Percentiles rank a stretch among this genome's conserved stretches.
Evolutionary conservation across 92 coral and sea anemone species (phyloP).

Genomic region (Metridium senile): DNA sequence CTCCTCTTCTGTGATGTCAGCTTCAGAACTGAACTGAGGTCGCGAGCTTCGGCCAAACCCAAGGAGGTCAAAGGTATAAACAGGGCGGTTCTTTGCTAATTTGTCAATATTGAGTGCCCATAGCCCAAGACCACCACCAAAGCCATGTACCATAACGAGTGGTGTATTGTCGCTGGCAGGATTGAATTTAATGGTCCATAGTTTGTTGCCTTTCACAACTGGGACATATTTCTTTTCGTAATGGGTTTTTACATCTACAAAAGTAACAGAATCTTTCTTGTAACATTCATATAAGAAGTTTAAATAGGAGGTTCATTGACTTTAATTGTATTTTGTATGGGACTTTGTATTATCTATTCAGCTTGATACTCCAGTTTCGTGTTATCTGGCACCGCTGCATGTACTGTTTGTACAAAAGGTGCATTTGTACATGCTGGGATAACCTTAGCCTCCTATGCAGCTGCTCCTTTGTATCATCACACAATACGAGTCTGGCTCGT

Average conservation of each 20-base stretch:
- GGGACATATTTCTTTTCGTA: constrained; percentile 72
- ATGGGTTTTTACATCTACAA: constrained; percentile 66
- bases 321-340: no score
- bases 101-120: constrained; percentile 89
- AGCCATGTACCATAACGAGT: constrained; percentile 90
- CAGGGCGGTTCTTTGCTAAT: constrained; percentile 73
- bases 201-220: constrained; percentile 44
- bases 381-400: no score
- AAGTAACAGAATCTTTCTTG: no score
- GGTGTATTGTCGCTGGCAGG: constrained; percentile 69
- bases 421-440: no score
- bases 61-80: constrained; percentile 82
- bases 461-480: no score
- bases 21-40: constrained; percentile 67
- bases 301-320: no score
- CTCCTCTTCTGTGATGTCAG: constrained; percentile 72
- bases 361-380: no score
- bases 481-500: no score
- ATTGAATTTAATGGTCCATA: constrained; percentile 89
- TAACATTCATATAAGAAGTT: no score
- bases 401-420: no score
- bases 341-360: no score
- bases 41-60: constrained; percentile 98
- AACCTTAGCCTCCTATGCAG: no score
- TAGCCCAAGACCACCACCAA: constrained; percentile 93